phyloP scores from a whole-genome alignment of 2,888 invertebrate genomes.

The Agrilus cyanescens region DNA sequence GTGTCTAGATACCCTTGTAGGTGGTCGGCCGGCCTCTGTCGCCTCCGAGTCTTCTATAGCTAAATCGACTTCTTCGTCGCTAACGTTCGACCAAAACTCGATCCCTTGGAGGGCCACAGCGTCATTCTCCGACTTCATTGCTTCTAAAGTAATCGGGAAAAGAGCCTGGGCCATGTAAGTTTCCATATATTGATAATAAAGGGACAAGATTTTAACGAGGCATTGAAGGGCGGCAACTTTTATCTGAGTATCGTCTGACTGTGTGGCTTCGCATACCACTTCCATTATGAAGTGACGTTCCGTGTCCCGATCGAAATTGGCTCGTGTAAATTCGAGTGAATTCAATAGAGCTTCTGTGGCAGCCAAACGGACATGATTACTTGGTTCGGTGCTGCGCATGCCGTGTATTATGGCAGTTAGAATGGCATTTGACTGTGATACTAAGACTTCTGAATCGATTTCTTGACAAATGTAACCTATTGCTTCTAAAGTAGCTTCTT shows the following conservation, averaged over 20 bases:
- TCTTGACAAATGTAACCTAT: conserved; percentile 99
- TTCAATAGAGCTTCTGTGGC: conserved; percentile 95
- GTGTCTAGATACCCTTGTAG: conserved; percentile 82
- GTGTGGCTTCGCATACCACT: conserved; percentile 95
- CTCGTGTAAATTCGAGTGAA: conserved; percentile 95
- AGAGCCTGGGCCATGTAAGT: conserved; percentile 97
- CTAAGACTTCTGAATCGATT: conserved; percentile 86
- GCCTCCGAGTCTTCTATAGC: conserved; percentile 92
- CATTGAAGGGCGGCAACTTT: conserved; percentile 96
- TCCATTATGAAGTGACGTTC: conserved; percentile 99
- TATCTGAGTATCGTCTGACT: conserved; percentile 81
- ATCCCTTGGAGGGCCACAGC: conserved; percentile 96
- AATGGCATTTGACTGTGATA: conserved; percentile 88
- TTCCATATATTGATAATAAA: conserved; percentile 99
- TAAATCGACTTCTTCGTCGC: conserved; percentile 97
- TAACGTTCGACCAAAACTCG: conserved; percentile 99
- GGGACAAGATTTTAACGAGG: conserved; percentile 91
- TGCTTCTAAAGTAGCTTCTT: conserved; percentile 93
- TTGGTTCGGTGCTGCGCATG: conserved; percentile 89
- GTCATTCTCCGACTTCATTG: conserved; percentile 95
- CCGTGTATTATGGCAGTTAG: conserved; percentile 98
- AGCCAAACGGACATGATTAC: conserved; percentile 87
- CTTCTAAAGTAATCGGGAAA: conserved; percentile 95
- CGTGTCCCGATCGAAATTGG: conserved; percentile 94
- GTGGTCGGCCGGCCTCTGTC: conserved; percentile 84